Evolutionary conservation across 1,140 invertebrate genomes (phyloP).

Genomic region (Drosophila jambulina): DNA sequence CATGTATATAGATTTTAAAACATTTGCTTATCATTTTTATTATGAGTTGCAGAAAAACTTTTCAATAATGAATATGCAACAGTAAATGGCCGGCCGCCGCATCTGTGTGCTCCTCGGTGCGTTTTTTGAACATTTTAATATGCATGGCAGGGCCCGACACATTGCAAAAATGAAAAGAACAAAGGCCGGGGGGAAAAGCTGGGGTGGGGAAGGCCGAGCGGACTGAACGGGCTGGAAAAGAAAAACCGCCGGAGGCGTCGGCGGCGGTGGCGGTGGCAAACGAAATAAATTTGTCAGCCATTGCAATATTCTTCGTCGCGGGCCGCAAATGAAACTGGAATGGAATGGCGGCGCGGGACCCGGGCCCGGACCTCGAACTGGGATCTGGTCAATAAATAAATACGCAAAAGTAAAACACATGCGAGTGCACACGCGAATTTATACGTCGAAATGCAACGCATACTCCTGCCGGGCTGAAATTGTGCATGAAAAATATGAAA

Average conservation of each 20-base stretch:
- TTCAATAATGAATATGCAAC: conserved; percentile 77
- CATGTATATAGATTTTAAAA: conserved; percentile 37
- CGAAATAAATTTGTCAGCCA: conserved; percentile 81
- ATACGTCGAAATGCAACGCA: conserved; percentile 42
- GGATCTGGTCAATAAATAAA: conserved; percentile 76
- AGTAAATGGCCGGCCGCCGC: conserved; percentile 53
- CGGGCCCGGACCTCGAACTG: conserved; percentile 26
- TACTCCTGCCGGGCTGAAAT: conserved; percentile 46
- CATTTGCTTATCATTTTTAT: conserved; percentile 55
- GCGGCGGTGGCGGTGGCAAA: conserved; percentile 54
- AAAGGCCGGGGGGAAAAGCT: conserved; percentile 6
- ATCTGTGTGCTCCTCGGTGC: conserved; percentile 11
- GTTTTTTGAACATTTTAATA: conserved; percentile 80
- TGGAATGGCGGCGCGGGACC: conserved; percentile 10
- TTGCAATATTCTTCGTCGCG: conserved; percentile 76
- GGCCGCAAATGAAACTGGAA: conserved; percentile 49
- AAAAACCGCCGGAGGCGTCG: conserved; percentile 63
- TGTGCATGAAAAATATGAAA: conserved; percentile 81
- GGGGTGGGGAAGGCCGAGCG: background rate
- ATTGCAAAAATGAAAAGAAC: conserved; percentile 61
- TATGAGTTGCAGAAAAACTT: conserved; percentile 57
- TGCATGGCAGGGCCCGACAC: conserved; percentile 75
- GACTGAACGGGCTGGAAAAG: conserved; percentile 20
- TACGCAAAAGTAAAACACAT: conserved; percentile 63
- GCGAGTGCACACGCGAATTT: conserved; percentile 1